phyloP scores from a whole-genome alignment of 2,888 invertebrate species.

The Dexiosoma caninum region DNA sequence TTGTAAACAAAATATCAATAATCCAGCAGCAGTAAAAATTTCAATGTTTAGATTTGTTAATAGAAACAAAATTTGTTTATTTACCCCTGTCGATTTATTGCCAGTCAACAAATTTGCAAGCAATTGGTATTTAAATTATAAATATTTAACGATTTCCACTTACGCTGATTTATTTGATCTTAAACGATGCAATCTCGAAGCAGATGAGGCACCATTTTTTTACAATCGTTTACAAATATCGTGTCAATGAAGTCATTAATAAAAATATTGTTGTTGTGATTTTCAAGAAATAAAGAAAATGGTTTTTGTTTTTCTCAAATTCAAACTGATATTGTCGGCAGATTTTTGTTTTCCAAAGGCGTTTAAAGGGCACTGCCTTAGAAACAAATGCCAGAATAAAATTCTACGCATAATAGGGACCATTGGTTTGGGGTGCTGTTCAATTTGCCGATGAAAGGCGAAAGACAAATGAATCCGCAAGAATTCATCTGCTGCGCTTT shows the following conservation, averaged over 20 bases:
- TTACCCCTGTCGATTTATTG: neutral
- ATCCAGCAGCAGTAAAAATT: slow-evolving; percentile 4
- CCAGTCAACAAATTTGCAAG: slow-evolving; percentile 18
- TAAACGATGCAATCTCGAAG: neutral
- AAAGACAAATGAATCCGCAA: no score
- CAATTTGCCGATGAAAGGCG: no score
- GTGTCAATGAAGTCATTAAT: slow-evolving; percentile 19
- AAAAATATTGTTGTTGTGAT: no score
- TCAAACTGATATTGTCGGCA: no score
- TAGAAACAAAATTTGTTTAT: slow-evolving; percentile 11
- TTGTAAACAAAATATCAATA: neutral
- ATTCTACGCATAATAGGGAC: no score
- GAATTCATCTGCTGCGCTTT: no score
- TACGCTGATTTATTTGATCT: neutral
- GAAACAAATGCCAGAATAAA: no score
- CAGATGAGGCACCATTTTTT: neutral
- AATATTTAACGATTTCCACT: slow-evolving; percentile 13
- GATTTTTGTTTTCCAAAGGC: no score
- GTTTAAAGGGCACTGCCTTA: no score
- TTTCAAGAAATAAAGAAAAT: no score
- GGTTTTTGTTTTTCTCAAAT: no score
- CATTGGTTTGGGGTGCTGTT: no score
- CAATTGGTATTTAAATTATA: slow-evolving; percentile 29
- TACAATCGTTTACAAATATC: neutral
- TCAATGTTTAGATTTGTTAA: neutral